These are phyloP conservation scores for Eucera pruinosa DNA, from an alignment of 2,888 invertebrate genomes.

Conservation along the genomic window DNA sequence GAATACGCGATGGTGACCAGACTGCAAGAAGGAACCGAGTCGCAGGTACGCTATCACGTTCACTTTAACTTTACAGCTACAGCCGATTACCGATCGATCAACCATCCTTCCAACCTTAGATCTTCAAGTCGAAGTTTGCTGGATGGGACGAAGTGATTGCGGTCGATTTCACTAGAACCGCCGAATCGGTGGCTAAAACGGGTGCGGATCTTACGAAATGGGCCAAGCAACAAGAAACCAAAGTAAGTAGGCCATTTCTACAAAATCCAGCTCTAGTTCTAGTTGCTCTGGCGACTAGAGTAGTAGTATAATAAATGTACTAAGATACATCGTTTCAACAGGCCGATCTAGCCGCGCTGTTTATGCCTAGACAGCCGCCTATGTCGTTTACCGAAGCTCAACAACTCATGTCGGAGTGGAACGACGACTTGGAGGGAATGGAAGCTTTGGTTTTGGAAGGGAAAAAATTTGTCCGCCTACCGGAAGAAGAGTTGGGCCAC, in stretches of 20 bases:
- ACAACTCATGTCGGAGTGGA: slow-evolving; percentile 97
- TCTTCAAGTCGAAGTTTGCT: slow-evolving; percentile 98
- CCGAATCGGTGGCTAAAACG: slow-evolving; percentile 97
- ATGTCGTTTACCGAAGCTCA: slow-evolving; percentile 94
- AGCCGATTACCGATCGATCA: too few relatives aligned
- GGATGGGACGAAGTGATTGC: slow-evolving; percentile 99
- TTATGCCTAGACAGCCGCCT: slow-evolving; percentile 96
- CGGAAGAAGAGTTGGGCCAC: slow-evolving; percentile 95
- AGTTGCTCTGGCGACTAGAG: too few relatives aligned
- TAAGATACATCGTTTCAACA: slow-evolving; percentile 76
- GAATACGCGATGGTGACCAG: slow-evolving; percentile 94
- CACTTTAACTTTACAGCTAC: too few relatives aligned
- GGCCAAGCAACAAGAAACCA: slow-evolving; percentile 95
- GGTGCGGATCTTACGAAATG: slow-evolving; percentile 97
- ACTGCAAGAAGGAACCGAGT: slow-evolving; percentile 96
- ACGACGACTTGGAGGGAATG: slow-evolving; percentile 99
- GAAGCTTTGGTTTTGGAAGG: slow-evolving; percentile 98
- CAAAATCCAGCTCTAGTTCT: too few relatives aligned
- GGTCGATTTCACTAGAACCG: slow-evolving; percentile 99
- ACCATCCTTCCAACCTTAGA: slow-evolving; percentile 86
- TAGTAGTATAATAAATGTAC: too few relatives aligned
- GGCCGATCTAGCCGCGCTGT: slow-evolving; percentile 97
- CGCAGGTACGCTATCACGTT: slow-evolving; percentile 90
- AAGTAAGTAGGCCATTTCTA: too few relatives aligned
- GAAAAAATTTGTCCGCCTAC: slow-evolving; percentile 97